Conservation (phyloP, 2,113 vertebrate genomes). For the Notarius lentiginosus region DNA sequence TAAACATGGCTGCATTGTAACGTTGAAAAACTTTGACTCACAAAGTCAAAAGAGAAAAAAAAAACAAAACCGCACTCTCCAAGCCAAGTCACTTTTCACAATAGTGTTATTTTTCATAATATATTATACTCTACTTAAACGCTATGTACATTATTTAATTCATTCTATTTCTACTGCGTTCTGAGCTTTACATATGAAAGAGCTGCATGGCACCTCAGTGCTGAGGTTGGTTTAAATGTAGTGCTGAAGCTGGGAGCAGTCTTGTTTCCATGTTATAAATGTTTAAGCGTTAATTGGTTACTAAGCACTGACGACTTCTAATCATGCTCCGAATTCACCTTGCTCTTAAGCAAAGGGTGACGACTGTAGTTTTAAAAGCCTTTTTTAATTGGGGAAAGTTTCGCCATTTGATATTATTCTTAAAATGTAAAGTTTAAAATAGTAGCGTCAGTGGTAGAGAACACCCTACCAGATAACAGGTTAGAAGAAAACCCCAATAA, state of each 20-base stretch:
- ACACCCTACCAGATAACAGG: not conserved
- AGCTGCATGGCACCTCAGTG: constrained; percentile 43
- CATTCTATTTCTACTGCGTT: constrained; percentile 39
- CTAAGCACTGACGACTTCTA: not conserved
- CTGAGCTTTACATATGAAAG: constrained; percentile 37
- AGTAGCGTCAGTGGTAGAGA: not conserved
- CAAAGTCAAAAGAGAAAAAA: constrained; percentile 23
- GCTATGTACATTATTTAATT: constrained; percentile 74
- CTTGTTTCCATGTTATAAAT: not conserved
- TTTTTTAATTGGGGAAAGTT: not conserved
- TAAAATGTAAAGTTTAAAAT: constrained; percentile 15
- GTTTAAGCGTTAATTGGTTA: not conserved
- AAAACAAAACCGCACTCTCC: constrained; percentile 16
- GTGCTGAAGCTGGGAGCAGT: constrained; percentile 22
- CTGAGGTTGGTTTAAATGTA: constrained; percentile 39
- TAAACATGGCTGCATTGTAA: constrained; percentile 6
- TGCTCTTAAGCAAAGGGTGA: constrained; percentile 7
- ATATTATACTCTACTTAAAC: constrained; percentile 80
- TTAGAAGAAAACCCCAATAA: not conserved
- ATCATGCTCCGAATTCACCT: constrained; percentile 1
- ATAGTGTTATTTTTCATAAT: constrained; percentile 67
- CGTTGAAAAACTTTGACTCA: constrained; percentile 26
- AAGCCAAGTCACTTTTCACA: constrained; percentile 42
- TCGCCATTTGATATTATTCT: not conserved
- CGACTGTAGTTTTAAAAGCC: not conserved